Base-by-base conservation (phyloP, 1,140 invertebrate genomes). In the Anagrus nilaparvatae region DNA sequence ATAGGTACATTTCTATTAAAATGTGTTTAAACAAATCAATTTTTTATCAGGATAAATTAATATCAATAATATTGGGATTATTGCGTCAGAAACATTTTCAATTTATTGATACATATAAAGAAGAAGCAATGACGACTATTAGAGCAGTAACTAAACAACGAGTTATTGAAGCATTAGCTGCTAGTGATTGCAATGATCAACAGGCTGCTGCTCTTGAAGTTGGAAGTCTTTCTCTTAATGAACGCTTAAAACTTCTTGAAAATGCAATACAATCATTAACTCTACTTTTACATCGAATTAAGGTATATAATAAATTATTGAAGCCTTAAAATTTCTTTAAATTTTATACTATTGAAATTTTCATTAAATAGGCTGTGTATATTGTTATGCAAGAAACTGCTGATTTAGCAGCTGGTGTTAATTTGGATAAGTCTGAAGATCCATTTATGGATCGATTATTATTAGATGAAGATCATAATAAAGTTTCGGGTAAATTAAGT, bases 131-230 rank as follows among this genome's bases (percentile, higher is more conserved):
- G 43, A 88, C 87, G 29, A 84, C 90, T 14, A 79, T 95, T 19
- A 84, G 89, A 61, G 80, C 90, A 14, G 77, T 85, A 28, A 78
- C 94, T 6, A 96, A 96, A 69, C 89, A 93, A 69, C 78, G 81
- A 47, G 76, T 87, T 23, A 86, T 87, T 52, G 84, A 88, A 67
- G 78, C 82, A 23, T 65, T 87, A 37, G 76, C 79, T 53, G 75
- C 74, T 42, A 74, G 77, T 50, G 81, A 84, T 39, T 65, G 59
- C 48, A 67, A 65, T 32, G 66, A 69, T 53, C 66, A 69, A 39
- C 63, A 68, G 48, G 65, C 65, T 7, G 64, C 65, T 5, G 64
- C 61, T 20, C 49, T 69, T 0, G 66, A 69, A 58, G 59, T 69
- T 17, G 59, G 59, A 25, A 60, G 66, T 21, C 55, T 84, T 41